Percentiles rank a stretch among this genome's conserved stretches.
Conservation (phyloP, 2,113 vertebrate genomes). For the pig (Sus scrofa) region DNA sequence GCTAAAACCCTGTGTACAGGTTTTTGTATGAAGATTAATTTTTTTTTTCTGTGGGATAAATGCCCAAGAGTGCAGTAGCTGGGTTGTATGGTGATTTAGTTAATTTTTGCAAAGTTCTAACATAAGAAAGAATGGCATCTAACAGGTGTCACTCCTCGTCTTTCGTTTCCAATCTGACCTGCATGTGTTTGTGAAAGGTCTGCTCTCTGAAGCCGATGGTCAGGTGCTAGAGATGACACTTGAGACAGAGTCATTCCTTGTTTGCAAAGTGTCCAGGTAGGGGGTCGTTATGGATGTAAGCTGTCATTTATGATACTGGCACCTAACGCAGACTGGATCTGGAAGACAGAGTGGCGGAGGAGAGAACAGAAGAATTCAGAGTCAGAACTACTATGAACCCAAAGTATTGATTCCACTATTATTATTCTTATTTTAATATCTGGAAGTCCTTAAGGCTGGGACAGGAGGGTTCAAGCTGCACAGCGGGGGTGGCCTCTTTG, state of each 20-base stretch:
- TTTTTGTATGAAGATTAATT: slow-evolving; percentile 27
- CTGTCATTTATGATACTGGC: not conserved
- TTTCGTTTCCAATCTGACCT: slow-evolving; percentile 44
- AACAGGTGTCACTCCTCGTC: not conserved
- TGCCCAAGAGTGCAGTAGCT: not conserved
- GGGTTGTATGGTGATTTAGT: not conserved
- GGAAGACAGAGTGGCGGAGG: not conserved
- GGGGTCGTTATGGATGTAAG: not conserved
- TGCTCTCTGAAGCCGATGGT: not conserved
- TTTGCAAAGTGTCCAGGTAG: not conserved
- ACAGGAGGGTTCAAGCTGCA: not conserved
- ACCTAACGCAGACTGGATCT: not conserved
- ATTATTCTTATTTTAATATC: not conserved
- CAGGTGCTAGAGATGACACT: not conserved
- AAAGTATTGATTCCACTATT: not conserved
- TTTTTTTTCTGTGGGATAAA: slow-evolving; percentile 13
- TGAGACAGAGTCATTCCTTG: not conserved
- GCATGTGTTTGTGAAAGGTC: not conserved
- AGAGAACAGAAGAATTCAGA: slow-evolving; percentile 32
- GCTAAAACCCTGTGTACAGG: not conserved
- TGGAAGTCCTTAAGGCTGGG: not conserved
- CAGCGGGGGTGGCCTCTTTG: not conserved
- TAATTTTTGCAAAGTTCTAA: slow-evolving; percentile 58
- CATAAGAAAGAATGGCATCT: slow-evolving; percentile 32
- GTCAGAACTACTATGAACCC: not conserved